Base-by-base conservation (phyloP, 2,113 vertebrate species). In the Ciconia maguari region DNA sequence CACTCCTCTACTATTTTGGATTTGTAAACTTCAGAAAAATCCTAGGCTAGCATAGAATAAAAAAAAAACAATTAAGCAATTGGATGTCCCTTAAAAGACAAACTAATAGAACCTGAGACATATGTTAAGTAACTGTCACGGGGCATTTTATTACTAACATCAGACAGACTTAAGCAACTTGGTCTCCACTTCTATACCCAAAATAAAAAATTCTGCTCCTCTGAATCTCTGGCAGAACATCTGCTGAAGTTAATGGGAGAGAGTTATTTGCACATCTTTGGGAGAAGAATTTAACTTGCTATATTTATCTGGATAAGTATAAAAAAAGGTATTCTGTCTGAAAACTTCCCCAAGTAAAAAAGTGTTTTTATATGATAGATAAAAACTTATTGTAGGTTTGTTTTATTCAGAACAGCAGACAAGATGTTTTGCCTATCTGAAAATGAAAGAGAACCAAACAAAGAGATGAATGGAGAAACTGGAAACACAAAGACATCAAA, bases 401-500 rank as follows among this genome's bases (percentile, higher is more conserved):
- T 86, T 93, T 95, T 83, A 91, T 94, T 96, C 83, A 96, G 83
- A 92, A 91, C 60, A 93, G 83, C 62, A 92, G 89, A 94, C 96
- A 95, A 97, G 94, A 93, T 96, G 90, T 96, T 95, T 96, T 92
- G 89, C 57, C 83, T 90, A 94, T 93, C 79, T 76, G 62, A 90
- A 95, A 96, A 83, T 94, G 82, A 94, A 71, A 96, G 70, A 74
- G 86, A 93, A 97, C 49, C 64, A 90, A 69, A 95, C 89, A 97
- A 89, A 87, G 82, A 95, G 55, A 92, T 86, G 96, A 94, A 94
- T 80, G 69, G 87, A 94, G 96, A 96, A 96, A 93, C 54, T 90
- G 91, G 79, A 90, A 97, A 84, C 84, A 96, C 90, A 96, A 97
- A 97, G 87, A 94, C 90, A 94, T 95, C 92, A 96, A 93, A 96